Conservation (phyloP, 2,797 vertebrate genomes). For the Schizopygopsis pylzovi region DNA sequence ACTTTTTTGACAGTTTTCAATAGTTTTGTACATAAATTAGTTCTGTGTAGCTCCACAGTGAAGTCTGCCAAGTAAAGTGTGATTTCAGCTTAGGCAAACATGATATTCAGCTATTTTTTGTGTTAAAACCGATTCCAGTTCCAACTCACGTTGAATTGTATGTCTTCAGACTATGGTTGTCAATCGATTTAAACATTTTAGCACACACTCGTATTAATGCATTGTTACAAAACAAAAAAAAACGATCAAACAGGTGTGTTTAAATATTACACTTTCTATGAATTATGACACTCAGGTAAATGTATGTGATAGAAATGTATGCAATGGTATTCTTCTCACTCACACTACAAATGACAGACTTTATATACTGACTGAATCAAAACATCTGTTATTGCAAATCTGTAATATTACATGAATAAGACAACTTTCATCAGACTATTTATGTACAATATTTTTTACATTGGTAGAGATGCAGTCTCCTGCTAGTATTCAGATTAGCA, state of each 20-base stretch:
- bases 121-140: background rate
- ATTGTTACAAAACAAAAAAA: background rate
- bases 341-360: background rate
- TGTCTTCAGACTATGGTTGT: background rate
- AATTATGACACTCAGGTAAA: background rate
- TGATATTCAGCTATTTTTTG: background rate
- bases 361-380: background rate
- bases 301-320: background rate
- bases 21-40: background rate
- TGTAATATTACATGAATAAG: background rate
- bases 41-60: slow-evolving; percentile 8
- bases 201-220: background rate
- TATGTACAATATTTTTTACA: background rate
- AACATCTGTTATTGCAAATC: background rate
- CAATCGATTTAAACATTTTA: background rate
- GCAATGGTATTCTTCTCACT: background rate
- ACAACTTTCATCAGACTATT: background rate
- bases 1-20: background rate
- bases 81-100: background rate
- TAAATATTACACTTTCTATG: background rate
- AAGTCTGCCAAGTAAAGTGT: background rate
- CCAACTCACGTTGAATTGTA: background rate
- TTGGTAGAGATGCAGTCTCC: background rate
- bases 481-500: background rate
- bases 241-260: background rate